These are phyloP conservation scores for Acromyrmex charruanus DNA, from an alignment of 1,140 invertebrate species.

Conservation along the genomic window DNA sequence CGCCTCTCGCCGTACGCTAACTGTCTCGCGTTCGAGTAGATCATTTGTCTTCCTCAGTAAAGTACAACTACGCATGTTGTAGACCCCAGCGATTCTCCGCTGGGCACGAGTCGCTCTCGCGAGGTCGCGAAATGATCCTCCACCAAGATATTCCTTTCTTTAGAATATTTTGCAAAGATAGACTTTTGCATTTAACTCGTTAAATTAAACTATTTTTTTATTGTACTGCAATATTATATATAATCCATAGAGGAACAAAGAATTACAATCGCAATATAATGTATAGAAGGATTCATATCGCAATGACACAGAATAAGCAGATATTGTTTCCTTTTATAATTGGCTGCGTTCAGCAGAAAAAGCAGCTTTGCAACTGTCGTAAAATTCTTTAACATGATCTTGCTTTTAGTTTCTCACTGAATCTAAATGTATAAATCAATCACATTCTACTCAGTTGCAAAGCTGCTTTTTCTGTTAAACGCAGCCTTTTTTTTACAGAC, in stretches of 20 bases:
- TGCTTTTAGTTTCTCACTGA: too few relatives aligned
- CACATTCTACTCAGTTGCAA: too few relatives aligned
- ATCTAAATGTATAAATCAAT: too few relatives aligned
- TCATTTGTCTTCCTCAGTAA: constrained; percentile 77
- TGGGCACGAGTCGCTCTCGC: constrained; percentile 52
- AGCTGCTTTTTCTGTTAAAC: too few relatives aligned
- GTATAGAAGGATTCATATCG: background rate
- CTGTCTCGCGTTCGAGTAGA: constrained; percentile 74
- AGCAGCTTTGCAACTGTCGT: too few relatives aligned
- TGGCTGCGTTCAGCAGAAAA: too few relatives aligned
- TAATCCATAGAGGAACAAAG: background rate
- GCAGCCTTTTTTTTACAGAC: background rate
- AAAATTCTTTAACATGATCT: too few relatives aligned
- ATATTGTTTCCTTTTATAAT: background rate
- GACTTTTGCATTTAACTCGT: background rate
- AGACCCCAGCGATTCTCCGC: constrained; percentile 72
- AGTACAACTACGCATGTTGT: constrained; percentile 75
- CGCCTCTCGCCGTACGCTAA: constrained; percentile 75
- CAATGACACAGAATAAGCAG: background rate
- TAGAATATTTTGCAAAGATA: background rate
- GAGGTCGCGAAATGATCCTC: constrained; percentile 11
- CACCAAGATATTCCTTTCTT: background rate
- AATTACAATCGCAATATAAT: background rate
- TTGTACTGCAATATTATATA: background rate
- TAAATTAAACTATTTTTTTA: background rate